Conservation (phyloP, 2,888 invertebrate genomes). For the Nephrotoma flavescens region DNA sequence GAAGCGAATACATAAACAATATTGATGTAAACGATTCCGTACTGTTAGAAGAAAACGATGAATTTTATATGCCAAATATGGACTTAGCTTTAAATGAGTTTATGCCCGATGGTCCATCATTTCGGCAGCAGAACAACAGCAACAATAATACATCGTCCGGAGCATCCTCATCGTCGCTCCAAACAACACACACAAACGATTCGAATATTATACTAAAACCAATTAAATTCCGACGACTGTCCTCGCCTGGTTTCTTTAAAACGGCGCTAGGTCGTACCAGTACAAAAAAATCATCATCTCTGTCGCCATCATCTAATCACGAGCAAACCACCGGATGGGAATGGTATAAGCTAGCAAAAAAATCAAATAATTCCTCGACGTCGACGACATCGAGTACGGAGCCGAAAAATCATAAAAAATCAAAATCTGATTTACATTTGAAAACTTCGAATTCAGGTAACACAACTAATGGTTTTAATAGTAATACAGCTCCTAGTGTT, state of each 20-base stretch:
- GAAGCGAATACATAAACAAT: not conserved
- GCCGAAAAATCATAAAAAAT: constrained; percentile 9
- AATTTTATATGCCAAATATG: constrained; percentile 37
- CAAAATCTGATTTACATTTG: constrained; percentile 8
- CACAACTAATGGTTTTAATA: constrained; percentile 24
- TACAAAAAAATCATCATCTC: constrained; percentile 13
- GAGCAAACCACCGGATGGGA: constrained; percentile 32
- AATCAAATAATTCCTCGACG: not conserved
- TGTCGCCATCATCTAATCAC: constrained; percentile 14
- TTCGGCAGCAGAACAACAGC: constrained; percentile 21
- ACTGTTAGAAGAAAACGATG: constrained; percentile 38
- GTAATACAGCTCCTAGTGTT: constrained; percentile 15
- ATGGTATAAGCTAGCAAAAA: constrained; percentile 28
- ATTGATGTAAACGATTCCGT: constrained; percentile 34
- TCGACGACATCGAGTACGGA: constrained; percentile 4
- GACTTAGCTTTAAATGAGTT: constrained; percentile 31
- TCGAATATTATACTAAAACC: not conserved
- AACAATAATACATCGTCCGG: not conserved
- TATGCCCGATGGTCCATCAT: constrained; percentile 30
- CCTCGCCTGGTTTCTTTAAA: constrained; percentile 44
- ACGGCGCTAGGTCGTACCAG: constrained; percentile 38
- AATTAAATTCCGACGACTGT: constrained; percentile 38
- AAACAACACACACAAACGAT: not conserved
- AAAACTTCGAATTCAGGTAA: constrained; percentile 22
- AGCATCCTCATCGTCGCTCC: not conserved